A percentile compares a stretch with the other conserved stretches of the same genome.
Conservation (phyloP, 2,797 vertebrate species). For the Poeciliopsis turneri region DNA sequence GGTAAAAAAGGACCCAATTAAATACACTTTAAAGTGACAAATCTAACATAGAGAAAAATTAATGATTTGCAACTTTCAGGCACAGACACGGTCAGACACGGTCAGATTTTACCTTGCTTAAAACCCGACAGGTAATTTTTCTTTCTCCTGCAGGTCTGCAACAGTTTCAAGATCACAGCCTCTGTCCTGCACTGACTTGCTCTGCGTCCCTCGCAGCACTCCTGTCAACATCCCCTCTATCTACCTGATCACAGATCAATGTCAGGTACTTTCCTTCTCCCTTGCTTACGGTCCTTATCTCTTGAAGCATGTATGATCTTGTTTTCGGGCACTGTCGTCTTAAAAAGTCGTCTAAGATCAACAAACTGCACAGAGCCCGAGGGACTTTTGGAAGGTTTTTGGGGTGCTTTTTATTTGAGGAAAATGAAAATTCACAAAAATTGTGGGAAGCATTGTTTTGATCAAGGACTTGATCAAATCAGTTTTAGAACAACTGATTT, state of each 20-base stretch:
- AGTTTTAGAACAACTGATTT: neutral
- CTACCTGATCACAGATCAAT: slow-evolving; percentile 38
- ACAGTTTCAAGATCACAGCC: slow-evolving; percentile 31
- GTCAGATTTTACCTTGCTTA: slow-evolving; percentile 1
- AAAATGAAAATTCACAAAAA: slow-evolving; percentile 29
- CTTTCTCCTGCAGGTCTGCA: slow-evolving; percentile 9
- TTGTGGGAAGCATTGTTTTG: neutral
- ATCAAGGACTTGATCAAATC: slow-evolving; percentile 35
- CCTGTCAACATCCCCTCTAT: slow-evolving; percentile 15
- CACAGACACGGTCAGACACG: neutral
- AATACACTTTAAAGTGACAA: neutral
- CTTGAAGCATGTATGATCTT: slow-evolving; percentile 62
- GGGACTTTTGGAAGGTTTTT: slow-evolving; percentile 23
- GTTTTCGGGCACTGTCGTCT: slow-evolving; percentile 47
- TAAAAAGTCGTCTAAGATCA: slow-evolving; percentile 7
- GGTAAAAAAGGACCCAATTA: neutral
- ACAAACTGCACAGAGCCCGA: slow-evolving; percentile 24
- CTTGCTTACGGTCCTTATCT: slow-evolving; percentile 45
- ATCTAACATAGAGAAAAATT: neutral
- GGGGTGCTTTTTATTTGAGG: slow-evolving; percentile 18
- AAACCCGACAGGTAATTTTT: neutral
- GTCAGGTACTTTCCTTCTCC: slow-evolving; percentile 28
- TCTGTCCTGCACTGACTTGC: slow-evolving; percentile 51
- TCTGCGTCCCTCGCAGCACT: slow-evolving; percentile 1
- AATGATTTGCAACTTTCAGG: neutral